phyloP scores from a whole-genome alignment of 1,140 invertebrate genomes.

The Berghia stephanieae region DNA sequence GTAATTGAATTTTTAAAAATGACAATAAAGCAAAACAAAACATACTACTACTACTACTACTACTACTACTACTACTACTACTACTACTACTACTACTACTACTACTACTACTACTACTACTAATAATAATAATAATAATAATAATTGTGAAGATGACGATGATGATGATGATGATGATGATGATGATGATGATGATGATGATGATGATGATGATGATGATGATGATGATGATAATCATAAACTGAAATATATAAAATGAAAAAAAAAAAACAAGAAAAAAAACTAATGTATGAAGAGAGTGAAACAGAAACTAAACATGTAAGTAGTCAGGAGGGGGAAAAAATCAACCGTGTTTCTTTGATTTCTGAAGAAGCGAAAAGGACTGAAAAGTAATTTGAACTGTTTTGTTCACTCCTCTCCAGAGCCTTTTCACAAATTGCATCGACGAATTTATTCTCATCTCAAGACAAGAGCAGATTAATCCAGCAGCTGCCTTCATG shows the following conservation, averaged over 20 bases:
- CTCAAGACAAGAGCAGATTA: no score
- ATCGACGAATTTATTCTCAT: neutral
- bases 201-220: conserved; percentile 38
- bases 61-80: neutral
- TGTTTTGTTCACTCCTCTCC: neutral
- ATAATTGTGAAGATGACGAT: conserved; percentile 34
- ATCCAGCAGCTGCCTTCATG: no score
- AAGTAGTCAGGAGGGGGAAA: no score
- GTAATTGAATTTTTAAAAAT: no score
- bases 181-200: conserved; percentile 36
- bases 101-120: neutral
- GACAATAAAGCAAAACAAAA: neutral
- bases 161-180: conserved; percentile 38
- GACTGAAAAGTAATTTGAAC: neutral
- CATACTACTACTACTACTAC: neutral
- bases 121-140: conserved; percentile 36
- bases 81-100: neutral
- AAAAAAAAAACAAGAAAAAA: neutral
- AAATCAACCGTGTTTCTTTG: no score
- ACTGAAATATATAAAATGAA: neutral
- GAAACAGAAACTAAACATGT: no score
- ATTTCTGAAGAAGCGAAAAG: neutral
- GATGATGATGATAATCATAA: conserved; percentile 5
- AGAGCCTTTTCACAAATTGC: neutral
- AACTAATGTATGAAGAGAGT: neutral